Percentiles rank a stretch among this genome's conserved stretches.
These are phyloP conservation scores for Bolborhynchus lineola DNA, from an alignment of 2,113 vertebrate genomes.

Conservation along the genomic window DNA sequence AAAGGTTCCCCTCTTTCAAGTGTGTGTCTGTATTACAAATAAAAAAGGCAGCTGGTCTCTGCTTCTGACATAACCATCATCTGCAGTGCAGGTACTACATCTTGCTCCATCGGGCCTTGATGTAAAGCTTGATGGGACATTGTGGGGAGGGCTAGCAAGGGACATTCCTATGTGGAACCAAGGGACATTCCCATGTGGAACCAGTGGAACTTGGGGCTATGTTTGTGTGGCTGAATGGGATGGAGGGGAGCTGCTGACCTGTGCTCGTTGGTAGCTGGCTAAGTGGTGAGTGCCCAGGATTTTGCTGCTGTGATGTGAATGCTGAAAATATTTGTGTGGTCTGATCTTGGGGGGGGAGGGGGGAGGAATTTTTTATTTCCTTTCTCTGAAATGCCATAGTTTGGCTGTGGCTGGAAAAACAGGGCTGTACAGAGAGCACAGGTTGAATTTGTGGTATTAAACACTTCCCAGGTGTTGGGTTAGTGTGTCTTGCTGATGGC, in stretches of 20 bases:
- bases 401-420: neutral
- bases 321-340: neutral
- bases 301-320: neutral
- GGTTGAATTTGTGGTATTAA: neutral
- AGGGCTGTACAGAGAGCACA: neutral
- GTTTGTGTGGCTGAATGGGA: neutral
- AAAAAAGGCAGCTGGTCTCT: neutral
- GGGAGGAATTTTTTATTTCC: neutral
- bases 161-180: neutral
- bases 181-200: neutral
- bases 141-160: neutral
- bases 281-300: neutral
- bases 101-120: accelerated
- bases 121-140: neutral
- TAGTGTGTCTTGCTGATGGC: neutral
- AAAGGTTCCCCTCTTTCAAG: neutral
- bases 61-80: neutral
- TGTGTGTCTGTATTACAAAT: neutral
- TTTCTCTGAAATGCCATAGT: neutral
- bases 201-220: neutral
- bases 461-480: neutral
- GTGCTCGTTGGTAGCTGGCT: neutral
- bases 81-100: neutral
- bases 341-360: neutral
- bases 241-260: neutral